These are phyloP conservation scores for Leptoclinus maculatus DNA, from an alignment of 2,797 vertebrate genomes.

Conservation along the genomic window DNA sequence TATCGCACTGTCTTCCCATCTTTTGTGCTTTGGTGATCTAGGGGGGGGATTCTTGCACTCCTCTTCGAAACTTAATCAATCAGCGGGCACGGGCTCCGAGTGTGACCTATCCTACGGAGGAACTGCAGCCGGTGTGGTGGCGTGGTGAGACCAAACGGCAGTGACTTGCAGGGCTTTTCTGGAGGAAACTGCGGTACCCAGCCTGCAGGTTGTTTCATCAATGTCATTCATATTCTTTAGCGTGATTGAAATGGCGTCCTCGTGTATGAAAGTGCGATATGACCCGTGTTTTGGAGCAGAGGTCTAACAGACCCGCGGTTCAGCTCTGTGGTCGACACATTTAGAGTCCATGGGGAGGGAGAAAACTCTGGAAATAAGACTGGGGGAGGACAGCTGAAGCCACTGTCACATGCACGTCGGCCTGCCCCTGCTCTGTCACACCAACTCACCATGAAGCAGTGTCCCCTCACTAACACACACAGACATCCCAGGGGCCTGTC, in stretches of 20 bases:
- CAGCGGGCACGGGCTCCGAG: slow-evolving; percentile 37
- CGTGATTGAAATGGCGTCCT: slow-evolving; percentile 20
- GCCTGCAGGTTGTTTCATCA: slow-evolving; percentile 14
- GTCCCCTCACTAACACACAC: slow-evolving; percentile 71
- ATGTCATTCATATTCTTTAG: slow-evolving; percentile 28
- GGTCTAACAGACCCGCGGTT: slow-evolving; percentile 19
- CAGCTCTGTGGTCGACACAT: slow-evolving; percentile 5
- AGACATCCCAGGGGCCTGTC: slow-evolving; percentile 67
- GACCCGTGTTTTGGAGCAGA: slow-evolving; percentile 1
- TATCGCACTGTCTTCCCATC: slow-evolving; percentile 59
- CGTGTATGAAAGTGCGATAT: not conserved
- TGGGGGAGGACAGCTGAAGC: slow-evolving; percentile 61
- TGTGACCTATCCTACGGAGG: slow-evolving; percentile 53
- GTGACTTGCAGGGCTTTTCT: slow-evolving; percentile 18
- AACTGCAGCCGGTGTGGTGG: slow-evolving; percentile 31
- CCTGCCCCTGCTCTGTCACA: slow-evolving; percentile 65
- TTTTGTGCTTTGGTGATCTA: slow-evolving; percentile 73
- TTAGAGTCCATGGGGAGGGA: not conserved
- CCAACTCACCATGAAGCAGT: slow-evolving; percentile 67
- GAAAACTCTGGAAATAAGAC: slow-evolving; percentile 33
- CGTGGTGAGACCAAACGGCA: slow-evolving; percentile 2
- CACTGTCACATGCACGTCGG: slow-evolving; percentile 73
- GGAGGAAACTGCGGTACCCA: not conserved
- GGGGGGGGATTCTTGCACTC: slow-evolving; percentile 63
- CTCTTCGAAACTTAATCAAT: slow-evolving; percentile 75